Conservation (phyloP, 2,797 vertebrate genomes). For the Podargus strigoides region DNA sequence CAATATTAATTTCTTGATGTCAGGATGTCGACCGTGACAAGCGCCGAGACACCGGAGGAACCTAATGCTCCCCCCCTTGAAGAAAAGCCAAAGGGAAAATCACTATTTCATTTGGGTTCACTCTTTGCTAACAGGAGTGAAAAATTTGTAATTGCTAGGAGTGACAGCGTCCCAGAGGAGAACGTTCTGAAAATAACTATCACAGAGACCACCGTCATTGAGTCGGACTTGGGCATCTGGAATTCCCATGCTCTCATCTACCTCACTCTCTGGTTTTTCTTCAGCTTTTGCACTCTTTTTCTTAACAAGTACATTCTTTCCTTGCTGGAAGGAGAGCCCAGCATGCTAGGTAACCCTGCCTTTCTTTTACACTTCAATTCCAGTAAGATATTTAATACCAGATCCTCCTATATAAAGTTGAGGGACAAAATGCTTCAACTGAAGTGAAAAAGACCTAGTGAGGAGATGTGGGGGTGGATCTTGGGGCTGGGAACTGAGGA, state of each 20-base stretch:
- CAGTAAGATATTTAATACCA: neutral
- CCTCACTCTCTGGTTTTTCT: conserved; percentile 92
- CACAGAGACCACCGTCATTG: conserved; percentile 91
- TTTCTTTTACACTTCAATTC: neutral
- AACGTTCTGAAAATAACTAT: conserved; percentile 89
- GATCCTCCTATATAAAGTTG: neutral
- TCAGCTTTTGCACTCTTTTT: conserved; percentile 97
- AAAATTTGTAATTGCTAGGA: conserved; percentile 79
- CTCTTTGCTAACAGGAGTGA: conserved; percentile 78
- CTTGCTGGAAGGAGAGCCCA: conserved; percentile 91
- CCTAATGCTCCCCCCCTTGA: neutral
- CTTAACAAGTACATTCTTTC: conserved; percentile 98
- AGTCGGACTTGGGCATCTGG: conserved; percentile 88
- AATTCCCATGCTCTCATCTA: conserved; percentile 84
- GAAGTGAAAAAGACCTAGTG: neutral
- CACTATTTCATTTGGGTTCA: conserved; percentile 66
- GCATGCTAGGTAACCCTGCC: conserved; percentile 85
- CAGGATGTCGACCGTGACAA: conserved; percentile 47
- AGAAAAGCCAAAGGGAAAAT: conserved; percentile 60
- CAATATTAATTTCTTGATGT: neutral
- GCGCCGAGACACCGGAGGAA: neutral
- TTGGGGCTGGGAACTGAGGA: neutral
- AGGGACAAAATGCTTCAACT: neutral
- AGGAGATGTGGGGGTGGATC: neutral
- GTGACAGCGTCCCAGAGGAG: conserved; percentile 84